Base-by-base conservation (phyloP, 1,140 invertebrate species). In the Venustaconcha ellipsiformis region DNA sequence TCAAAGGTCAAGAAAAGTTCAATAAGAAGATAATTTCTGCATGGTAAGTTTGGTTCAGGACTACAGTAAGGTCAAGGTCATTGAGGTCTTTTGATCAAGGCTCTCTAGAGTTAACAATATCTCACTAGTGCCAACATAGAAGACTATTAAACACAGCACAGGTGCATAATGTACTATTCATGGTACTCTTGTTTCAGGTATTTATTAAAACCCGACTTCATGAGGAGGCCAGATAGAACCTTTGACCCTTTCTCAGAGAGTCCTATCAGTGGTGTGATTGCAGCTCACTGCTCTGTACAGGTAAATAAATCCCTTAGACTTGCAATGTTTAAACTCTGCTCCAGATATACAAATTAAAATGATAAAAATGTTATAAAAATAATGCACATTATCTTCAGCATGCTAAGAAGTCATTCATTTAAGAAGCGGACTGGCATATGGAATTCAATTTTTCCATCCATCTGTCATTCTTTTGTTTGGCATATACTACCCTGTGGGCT, bases 181-280 rank as follows among this genome's bases (percentile, higher is more conserved):
- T 6, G 20, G 64, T 72, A 63, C 55, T 71, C 57, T 73, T 60
- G n/a, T 74, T 97, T 94, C 86, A 97, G 98, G 8, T 99, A 99
- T 91, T 91, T 99, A 17, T 91, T 99, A 70, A 99, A 99, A 89
- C 98, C 98, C 2, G 98, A 99, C 90, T 99, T 99, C 92, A 99
- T 99, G 98, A 92, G 98, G 79, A 92, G 98, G 66, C 94, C 95
- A 8, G 99, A 99, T 90, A 92, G 97, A 83, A 96, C 94, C 84
- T 99, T 99, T 89, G 99, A 99, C 92, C 99, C 99, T 0, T 99
- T 99, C 89, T 97, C 98, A 20, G 98, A 99, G 91, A 96, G 96
- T 77, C 98, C 99, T 1, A 98, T 99, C 1, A 99, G 99, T 89
- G 99, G 99, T 84, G 98, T 99, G 0, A 99, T 99, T 88, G 98